phyloP scores from a whole-genome alignment of 2,113 vertebrate species.

The Mobula hypostoma region DNA sequence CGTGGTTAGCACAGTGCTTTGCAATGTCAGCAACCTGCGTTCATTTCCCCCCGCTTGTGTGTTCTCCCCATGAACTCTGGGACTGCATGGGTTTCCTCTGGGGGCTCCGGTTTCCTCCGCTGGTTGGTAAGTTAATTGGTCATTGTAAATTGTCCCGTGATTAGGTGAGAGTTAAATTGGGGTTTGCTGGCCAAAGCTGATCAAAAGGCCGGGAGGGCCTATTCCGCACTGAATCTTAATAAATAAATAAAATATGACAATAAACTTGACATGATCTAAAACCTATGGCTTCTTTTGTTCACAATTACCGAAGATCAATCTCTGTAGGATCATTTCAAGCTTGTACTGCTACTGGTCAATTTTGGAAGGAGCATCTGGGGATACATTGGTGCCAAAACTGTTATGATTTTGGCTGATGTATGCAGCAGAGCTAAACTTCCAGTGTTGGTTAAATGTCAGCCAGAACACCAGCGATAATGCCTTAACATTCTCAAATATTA shows the following conservation, averaged over 20 bases:
- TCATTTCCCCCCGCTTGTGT: too few species aligned
- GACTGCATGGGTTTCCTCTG: too few species aligned
- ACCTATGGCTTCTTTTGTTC: not conserved
- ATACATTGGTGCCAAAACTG: not conserved
- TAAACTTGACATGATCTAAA: not conserved
- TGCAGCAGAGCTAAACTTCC: not conserved
- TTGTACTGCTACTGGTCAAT: not conserved
- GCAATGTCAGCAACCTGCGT: too few species aligned
- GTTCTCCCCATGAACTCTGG: too few species aligned
- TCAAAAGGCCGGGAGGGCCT: too few species aligned
- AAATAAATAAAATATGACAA: not conserved
- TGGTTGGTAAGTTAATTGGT: too few species aligned
- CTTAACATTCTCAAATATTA: not conserved
- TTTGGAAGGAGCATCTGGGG: not conserved
- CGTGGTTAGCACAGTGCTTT: too few species aligned
- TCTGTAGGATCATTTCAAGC: not conserved
- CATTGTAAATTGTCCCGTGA: too few species aligned
- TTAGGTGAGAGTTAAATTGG: too few species aligned
- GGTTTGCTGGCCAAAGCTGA: too few species aligned
- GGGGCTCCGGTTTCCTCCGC: too few species aligned
- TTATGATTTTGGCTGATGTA: not conserved
- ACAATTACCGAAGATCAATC: not conserved
- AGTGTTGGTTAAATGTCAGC: not conserved
- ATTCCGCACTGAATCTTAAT: too few species aligned
- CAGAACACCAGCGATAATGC: not conserved